A percentile compares a stretch with the other conserved stretches of the same genome.
phyloP scores from a whole-genome alignment of 37 sponge, comb jelly and placozoan species.

The Hormiphora californensis region DNA sequence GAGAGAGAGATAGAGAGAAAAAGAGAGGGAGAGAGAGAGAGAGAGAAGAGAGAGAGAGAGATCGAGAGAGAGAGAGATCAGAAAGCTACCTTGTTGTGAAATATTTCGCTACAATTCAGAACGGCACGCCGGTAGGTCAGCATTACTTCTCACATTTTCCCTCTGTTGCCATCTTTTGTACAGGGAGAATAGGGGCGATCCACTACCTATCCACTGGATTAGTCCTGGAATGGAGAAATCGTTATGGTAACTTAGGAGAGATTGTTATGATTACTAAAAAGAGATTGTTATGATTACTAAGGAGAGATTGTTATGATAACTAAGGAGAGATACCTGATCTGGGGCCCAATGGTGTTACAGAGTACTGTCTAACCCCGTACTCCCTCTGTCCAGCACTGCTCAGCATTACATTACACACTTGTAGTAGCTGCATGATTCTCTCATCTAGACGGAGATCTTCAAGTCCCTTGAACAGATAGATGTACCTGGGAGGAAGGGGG shows the following conservation, averaged over 20 bases:
- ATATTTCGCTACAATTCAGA: constrained; percentile 43
- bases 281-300: background rate
- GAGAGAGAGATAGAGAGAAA: too few relatives aligned
- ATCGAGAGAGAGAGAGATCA: too few relatives aligned
- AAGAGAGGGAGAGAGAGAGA: too few relatives aligned
- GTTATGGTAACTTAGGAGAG: background rate
- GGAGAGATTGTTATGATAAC: background rate
- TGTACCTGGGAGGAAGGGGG: constrained; percentile 62
- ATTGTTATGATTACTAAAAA: background rate
- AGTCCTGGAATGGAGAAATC: constrained; percentile 60
- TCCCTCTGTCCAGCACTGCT: constrained; percentile 55
- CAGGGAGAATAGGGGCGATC: constrained; percentile 91
- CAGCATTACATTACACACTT: constrained; percentile 91
- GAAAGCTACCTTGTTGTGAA: constrained; percentile 52
- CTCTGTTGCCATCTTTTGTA: constrained; percentile 98
- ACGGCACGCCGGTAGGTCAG: constrained; percentile 34
- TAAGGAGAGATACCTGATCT: constrained; percentile 62
- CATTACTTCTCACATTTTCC: constrained; percentile 70
- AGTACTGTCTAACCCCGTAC: constrained; percentile 81
- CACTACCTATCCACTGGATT: constrained; percentile 92
- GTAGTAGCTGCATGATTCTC: constrained; percentile 96
- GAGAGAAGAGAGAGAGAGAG: too few relatives aligned
- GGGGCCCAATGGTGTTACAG: constrained; percentile 92
- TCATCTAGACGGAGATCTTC: constrained; percentile 97
- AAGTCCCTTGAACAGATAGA: constrained; percentile 88